phyloP scores from a whole-genome alignment of 2,113 vertebrate species.

The Amblyopsis rosae region DNA sequence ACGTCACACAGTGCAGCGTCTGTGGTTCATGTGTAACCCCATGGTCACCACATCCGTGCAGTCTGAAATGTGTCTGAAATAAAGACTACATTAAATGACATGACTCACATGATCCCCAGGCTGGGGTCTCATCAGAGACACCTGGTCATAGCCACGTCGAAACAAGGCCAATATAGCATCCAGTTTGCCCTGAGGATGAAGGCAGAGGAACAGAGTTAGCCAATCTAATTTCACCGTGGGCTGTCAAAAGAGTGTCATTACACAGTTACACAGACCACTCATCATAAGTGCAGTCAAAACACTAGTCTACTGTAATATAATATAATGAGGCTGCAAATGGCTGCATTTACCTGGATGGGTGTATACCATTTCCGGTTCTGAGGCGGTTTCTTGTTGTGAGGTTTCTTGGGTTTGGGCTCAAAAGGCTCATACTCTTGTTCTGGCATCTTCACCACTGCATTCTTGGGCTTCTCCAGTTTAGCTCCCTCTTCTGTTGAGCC shows the following conservation, averaged over 20 bases:
- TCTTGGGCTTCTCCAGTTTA: constrained; percentile 91
- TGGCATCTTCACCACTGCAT: constrained; percentile 90
- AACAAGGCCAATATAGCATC: constrained; percentile 86
- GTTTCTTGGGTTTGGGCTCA: constrained; percentile 86
- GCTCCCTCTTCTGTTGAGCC: constrained; percentile 92
- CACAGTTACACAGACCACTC: no score
- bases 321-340: neutral
- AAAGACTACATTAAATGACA: neutral
- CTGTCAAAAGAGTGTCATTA: no score
- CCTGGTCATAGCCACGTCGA: constrained; percentile 86
- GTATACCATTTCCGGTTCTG: constrained; percentile 89
- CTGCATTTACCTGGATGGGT: constrained; percentile 80
- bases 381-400: constrained; percentile 73
- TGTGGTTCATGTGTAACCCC: no score
- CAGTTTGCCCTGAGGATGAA: constrained; percentile 83
- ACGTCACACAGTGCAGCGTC: no score
- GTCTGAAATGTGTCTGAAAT: neutral
- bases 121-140: constrained; percentile 88
- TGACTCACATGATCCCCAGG: constrained; percentile 86
- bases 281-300: no score
- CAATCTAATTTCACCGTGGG: no score
- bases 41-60: neutral
- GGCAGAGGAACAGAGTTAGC: constrained; percentile 10
- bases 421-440: constrained; percentile 90
- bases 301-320: neutral